A percentile compares a stretch with the other conserved stretches of the same genome.
Evolutionary conservation across 2,888 invertebrate genomes (phyloP).

Genomic region (Ptilodon capucinus): DNA sequence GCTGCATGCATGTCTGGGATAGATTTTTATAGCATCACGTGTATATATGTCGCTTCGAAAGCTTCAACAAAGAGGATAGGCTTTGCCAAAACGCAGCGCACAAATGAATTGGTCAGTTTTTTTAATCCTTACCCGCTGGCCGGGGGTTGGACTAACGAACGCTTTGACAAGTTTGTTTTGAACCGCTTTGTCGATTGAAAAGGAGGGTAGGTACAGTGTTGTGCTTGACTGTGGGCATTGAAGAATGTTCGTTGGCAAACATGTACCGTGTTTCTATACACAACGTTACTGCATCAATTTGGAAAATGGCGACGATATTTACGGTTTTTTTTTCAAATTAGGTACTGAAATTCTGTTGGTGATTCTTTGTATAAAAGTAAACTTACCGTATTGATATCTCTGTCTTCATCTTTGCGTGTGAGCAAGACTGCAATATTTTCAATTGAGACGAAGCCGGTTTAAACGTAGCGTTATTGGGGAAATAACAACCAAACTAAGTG

Average conservation of each 20-base stretch:
- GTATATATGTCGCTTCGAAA: neutral
- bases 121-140: constrained; percentile 8
- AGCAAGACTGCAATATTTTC: no score
- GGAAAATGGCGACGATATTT: no score
- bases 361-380: no score
- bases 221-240: neutral
- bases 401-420: no score
- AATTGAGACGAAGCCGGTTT: no score
- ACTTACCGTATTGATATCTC: no score
- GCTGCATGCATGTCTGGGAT: constrained; percentile 1
- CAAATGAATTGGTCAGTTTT: constrained; percentile 13
- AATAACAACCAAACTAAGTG: no score
- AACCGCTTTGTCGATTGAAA: constrained; percentile 1
- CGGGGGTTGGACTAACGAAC: constrained; percentile 16
- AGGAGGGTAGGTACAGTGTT: neutral
- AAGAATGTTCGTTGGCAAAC: neutral
- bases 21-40: neutral
- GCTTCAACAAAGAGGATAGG: neutral
- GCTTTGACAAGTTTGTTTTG: constrained; percentile 11
- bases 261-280: neutral
- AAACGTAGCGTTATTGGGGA: no score
- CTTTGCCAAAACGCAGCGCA: constrained; percentile 7
- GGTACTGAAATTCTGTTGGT: no score
- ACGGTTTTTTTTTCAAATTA: no score
- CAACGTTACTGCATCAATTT: no score